These are phyloP conservation scores for Lysandra coridon DNA, from an alignment of 2,888 invertebrate genomes.

Conservation along the genomic window DNA sequence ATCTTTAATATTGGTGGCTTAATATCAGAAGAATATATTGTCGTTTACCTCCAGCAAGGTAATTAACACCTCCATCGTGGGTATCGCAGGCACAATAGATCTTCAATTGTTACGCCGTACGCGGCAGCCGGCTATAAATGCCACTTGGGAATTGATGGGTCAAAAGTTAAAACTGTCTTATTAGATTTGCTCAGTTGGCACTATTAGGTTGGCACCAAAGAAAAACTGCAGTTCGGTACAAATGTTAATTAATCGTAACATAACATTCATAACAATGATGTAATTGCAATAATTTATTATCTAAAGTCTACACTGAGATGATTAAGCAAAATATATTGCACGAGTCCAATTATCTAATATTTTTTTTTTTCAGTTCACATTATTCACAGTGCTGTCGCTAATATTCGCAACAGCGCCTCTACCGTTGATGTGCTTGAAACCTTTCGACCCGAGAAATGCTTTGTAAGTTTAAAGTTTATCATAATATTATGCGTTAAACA, in stretches of 20 bases:
- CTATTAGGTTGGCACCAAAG: neutral
- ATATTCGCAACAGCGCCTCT: conserved; percentile 83
- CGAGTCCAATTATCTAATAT: conserved; percentile 11
- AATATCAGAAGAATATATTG: neutral
- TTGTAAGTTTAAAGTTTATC: conserved; percentile 85
- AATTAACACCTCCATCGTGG: too few species aligned
- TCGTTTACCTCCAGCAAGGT: too few species aligned
- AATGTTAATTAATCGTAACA: neutral
- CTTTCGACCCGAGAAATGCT: conserved; percentile 87
- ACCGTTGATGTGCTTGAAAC: conserved; percentile 87
- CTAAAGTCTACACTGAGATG: neutral
- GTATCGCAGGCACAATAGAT: too few species aligned
- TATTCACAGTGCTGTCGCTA: conserved; percentile 83
- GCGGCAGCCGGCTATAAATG: too few species aligned
- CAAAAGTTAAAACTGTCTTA: neutral
- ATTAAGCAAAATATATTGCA: conserved; percentile 1
- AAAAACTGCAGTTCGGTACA: neutral
- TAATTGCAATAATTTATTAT: neutral
- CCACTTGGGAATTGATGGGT: too few species aligned
- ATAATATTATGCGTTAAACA: neutral
- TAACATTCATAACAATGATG: neutral
- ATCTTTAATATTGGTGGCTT: too few species aligned
- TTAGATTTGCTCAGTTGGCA: neutral
- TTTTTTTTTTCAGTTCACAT: conserved; percentile 60
- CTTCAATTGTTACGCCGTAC: too few species aligned